A percentile compares a stretch with the other conserved stretches of the same genome.
These are phyloP conservation scores for Pelodytes ibericus DNA, from an alignment of 2,797 vertebrate genomes.

Conservation along the genomic window DNA sequence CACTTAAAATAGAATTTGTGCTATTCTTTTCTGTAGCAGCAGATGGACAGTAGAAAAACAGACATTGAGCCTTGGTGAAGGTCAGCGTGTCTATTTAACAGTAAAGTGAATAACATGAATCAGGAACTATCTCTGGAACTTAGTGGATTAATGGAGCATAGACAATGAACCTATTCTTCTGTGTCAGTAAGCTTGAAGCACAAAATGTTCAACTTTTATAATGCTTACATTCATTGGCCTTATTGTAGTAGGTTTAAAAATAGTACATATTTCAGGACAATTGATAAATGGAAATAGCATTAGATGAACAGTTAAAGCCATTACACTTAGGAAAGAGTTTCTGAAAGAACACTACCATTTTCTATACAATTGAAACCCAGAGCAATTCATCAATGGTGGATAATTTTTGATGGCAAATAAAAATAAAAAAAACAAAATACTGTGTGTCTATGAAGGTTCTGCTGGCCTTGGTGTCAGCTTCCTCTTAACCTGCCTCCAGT, in stretches of 20 bases:
- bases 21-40: constrained; percentile 24
- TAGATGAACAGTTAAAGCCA: constrained; percentile 8
- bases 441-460: too few relatives aligned
- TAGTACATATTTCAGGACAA: constrained; percentile 34
- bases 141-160: constrained; percentile 51
- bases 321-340: constrained; percentile 7
- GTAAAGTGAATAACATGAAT: constrained; percentile 44
- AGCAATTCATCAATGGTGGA: neutral
- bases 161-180: constrained; percentile 53
- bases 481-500: too few relatives aligned
- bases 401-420: neutral
- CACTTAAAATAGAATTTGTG: constrained; percentile 13
- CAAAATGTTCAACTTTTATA: constrained; percentile 52
- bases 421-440: too few relatives aligned
- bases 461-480: too few relatives aligned
- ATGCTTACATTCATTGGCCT: constrained; percentile 39
- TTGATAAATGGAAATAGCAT: constrained; percentile 40
- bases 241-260: constrained; percentile 44
- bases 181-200: constrained; percentile 46
- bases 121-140: constrained; percentile 44
- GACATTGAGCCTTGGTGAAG: constrained; percentile 32
- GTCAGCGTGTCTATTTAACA: constrained; percentile 48
- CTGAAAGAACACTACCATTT: neutral
- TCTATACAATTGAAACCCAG: neutral
- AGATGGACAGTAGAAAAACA: constrained; percentile 43